Evolutionary conservation across 1,140 invertebrate species (phyloP), one percentile per base, ranked within the genome.

Genomic region (Aphelenchoides fujianensis): DNA sequence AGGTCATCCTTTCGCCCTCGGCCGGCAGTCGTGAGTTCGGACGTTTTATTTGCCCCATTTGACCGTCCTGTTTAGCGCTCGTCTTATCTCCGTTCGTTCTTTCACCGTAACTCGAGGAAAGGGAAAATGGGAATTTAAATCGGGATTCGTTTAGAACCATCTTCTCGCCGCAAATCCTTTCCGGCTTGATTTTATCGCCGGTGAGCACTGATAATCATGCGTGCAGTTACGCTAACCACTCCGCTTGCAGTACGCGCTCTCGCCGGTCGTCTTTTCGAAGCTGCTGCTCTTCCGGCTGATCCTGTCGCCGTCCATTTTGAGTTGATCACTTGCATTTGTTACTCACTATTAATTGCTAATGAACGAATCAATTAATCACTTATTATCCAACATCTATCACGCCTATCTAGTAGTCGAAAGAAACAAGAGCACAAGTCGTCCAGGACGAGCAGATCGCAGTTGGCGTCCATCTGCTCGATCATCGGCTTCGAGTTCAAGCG

Each of bases 81-180:
- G 19, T 59, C 5, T 23, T 59, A 5, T 30, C 27, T 59, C 55
- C 55, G 28, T 59, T 59, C 19, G 55, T 59, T 5, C 55, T 59
- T 59, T 59, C 55, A 59, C 55, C 55, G 55, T 48, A 48, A 23
- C 12, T 48, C 23, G 23, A 48, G 12, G 12, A 48, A 48, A 48
- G 12, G 41, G 12, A 48, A 12, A 12, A 12, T 12, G 23, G 12
- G 41, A 23, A 48, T 48, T 48, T 48, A 12, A 48, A 48, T 48
- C 41, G 23, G 23, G 12, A 48, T 48, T 23, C 12, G 12, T 12
- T 48, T 48, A 48, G 41, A 48, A 7, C 55, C 7, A 19, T 59
- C 19, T 59, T 59, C 5, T 73, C 70, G 7, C 68, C 68, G 31
- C 61, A 70, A 28, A 68, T 32, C 2, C 62, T 69, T 2, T 70